These are phyloP conservation scores for Hyperopisus bebe DNA, from an alignment of 2,113 vertebrate species.

Conservation along the genomic window DNA sequence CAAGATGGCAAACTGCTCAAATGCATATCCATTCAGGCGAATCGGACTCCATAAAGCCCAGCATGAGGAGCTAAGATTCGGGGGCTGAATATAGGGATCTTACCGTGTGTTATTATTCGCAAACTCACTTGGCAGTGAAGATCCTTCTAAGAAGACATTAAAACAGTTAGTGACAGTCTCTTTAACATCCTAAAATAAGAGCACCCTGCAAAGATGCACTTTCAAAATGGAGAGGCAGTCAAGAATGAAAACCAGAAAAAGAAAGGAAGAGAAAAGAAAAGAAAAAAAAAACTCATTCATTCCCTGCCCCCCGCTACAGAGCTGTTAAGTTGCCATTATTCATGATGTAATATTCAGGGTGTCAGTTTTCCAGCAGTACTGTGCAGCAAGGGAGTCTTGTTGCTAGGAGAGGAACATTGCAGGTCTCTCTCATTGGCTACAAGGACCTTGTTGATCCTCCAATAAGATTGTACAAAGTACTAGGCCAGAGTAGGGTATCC, in stretches of 20 bases:
- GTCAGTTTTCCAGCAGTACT: conserved; percentile 67
- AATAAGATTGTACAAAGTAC: conserved; percentile 55
- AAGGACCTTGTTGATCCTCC: conserved; percentile 55
- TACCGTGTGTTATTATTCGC: not conserved
- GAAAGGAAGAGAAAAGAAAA: conserved; percentile 6
- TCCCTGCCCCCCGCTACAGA: conserved; percentile 55
- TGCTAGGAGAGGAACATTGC: conserved; percentile 84
- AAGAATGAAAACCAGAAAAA: conserved; percentile 21
- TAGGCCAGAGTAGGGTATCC: conserved; percentile 49
- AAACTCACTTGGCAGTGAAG: not conserved
- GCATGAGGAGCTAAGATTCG: not conserved
- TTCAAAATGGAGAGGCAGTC: conserved; percentile 47
- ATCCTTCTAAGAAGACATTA: not conserved
- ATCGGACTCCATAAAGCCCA: not conserved
- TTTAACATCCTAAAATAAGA: conserved; percentile 82
- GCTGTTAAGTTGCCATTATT: conserved; percentile 65
- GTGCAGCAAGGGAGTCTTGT: conserved; percentile 71
- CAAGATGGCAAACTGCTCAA: not conserved
- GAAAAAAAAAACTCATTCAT: conserved; percentile 39
- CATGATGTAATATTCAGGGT: conserved; percentile 81
- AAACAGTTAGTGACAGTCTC: conserved; percentile 50
- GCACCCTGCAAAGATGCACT: conserved; percentile 70
- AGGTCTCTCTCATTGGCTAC: conserved; percentile 65
- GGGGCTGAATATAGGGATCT: not conserved
- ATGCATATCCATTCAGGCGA: not conserved